Evolutionary conservation across 2,797 vertebrate species (phyloP), one percentile per base, ranked within the genome.

Genomic region (Philypnodon macrostomus): DNA sequence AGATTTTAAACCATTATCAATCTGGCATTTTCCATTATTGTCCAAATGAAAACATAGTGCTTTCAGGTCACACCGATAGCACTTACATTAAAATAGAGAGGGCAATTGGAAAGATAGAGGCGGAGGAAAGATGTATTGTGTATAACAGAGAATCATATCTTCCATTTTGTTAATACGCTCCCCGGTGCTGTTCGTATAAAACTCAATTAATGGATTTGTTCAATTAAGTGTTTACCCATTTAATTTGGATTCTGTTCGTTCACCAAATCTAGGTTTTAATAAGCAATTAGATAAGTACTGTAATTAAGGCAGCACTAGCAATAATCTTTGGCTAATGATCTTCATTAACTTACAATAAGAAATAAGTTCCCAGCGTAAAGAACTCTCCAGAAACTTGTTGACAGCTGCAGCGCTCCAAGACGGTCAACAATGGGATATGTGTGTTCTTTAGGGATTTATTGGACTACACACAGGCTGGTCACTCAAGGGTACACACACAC

Each of bases 151-250:
- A 76, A 71, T 77, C 53, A 73, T 67, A 73, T 63, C 59, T 68
- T 50, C 39, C 54, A 83, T 80, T 82, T 83, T 63, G 63, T 42
- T 74, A 73, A 85, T 80, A 40, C 29, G 4, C 50, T 42, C 21
- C 52, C 58, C 51, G 47, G 67, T 50, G 53, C 31, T 56, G 31
- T 76, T 70, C 55, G 17, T 57, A 63, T 42, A 57, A 70, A 73
- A 63, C 61, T 73, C 71, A 79, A 75, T 75, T 73, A 85, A 88
- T 84, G 77, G 70, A 85, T 78, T 81, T 80, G 73, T 84, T 83
- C 71, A 82, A 82, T 86, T 80, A 82, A 64, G 62, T 82, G 81
- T 81, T 85, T 84, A 81, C 69, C 50, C 67, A 65, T 80, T 83
- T 75, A 54, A 84, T 75, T 77, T 73, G 46, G 69, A 70, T 76